A percentile compares a stretch with the other conserved stretches of the same genome.
Evolutionary conservation across 2,888 invertebrate species (phyloP).

Genomic region (Melanostoma mellinum): DNA sequence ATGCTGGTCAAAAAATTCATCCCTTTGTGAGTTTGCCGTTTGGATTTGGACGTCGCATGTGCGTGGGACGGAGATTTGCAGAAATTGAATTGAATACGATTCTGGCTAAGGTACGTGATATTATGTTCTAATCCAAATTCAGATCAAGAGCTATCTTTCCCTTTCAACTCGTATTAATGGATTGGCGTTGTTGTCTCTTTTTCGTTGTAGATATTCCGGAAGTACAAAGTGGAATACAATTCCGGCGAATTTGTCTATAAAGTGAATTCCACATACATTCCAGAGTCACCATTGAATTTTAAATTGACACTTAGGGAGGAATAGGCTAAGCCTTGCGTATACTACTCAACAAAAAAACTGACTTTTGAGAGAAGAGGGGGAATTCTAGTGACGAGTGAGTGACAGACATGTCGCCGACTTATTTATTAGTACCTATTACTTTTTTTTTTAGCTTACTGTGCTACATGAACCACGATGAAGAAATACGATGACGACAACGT

Average conservation of each 20-base stretch:
- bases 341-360: neutral
- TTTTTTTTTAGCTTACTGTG: neutral
- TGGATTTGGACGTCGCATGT: slow-evolving; percentile 90
- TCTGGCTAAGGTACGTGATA: slow-evolving; percentile 85
- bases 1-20: slow-evolving; percentile 85
- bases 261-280: slow-evolving; percentile 89
- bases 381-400: slow-evolving; percentile 16
- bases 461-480: neutral
- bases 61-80: slow-evolving; percentile 90
- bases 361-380: neutral
- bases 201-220: slow-evolving; percentile 85
- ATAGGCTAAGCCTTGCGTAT: slow-evolving; percentile 57
- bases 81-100: slow-evolving; percentile 90
- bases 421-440: slow-evolving; percentile 16
- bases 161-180: neutral
- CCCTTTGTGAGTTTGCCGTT: slow-evolving; percentile 90
- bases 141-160: neutral
- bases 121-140: neutral
- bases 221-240: slow-evolving; percentile 87
- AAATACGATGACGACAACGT: slow-evolving; percentile 2
- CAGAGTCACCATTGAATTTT: slow-evolving; percentile 88
- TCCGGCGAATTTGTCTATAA: slow-evolving; percentile 87
- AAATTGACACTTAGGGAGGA: slow-evolving; percentile 83
- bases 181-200: neutral
- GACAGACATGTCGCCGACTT: slow-evolving; percentile 41